Percentiles rank a stretch among this genome's conserved stretches.
These are phyloP conservation scores for Cydia pomonella DNA, from an alignment of 1,140 invertebrate species.

Conservation along the genomic window DNA sequence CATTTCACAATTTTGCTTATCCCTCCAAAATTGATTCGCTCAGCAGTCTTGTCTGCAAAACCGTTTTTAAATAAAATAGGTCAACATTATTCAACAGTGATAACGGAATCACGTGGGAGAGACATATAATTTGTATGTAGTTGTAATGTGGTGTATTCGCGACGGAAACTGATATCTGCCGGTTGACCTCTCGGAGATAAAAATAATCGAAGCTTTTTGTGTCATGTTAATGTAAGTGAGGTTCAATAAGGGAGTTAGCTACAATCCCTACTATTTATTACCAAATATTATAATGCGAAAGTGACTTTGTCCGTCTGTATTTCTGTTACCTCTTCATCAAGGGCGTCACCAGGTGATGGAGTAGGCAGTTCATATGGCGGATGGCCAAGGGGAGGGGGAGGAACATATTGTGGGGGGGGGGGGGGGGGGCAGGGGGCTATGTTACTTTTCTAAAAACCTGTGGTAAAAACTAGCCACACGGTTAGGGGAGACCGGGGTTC, in stretches of 20 bases:
- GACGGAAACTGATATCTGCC: conserved; percentile 21
- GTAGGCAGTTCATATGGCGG: too few species aligned
- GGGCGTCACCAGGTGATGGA: too few species aligned
- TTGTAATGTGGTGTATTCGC: conserved; percentile 26
- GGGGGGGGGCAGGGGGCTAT: too few species aligned
- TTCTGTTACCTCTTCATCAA: too few species aligned
- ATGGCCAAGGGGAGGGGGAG: too few species aligned
- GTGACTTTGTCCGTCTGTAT: too few species aligned
- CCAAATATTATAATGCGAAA: too few species aligned
- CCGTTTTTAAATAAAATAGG: conserved; percentile 11
- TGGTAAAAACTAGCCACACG: too few species aligned
- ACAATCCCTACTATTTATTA: too few species aligned
- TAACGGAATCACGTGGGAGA: conserved; percentile 5
- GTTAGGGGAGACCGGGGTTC: too few species aligned
- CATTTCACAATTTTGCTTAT: background rate
- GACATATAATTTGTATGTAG: conserved; percentile 3
- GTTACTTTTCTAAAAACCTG: too few species aligned
- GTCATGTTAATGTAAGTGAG: background rate
- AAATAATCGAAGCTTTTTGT: conserved; percentile 30
- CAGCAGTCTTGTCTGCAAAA: background rate
- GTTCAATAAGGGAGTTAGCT: conserved; percentile 1
- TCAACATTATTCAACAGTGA: background rate
- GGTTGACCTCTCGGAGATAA: conserved; percentile 23
- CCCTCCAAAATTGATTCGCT: background rate
- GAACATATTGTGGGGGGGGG: too few species aligned